A percentile compares a stretch with the other conserved stretches of the same genome.
These are phyloP conservation scores for Limanda limanda DNA, from an alignment of 2,113 vertebrate genomes.

Conservation along the genomic window DNA sequence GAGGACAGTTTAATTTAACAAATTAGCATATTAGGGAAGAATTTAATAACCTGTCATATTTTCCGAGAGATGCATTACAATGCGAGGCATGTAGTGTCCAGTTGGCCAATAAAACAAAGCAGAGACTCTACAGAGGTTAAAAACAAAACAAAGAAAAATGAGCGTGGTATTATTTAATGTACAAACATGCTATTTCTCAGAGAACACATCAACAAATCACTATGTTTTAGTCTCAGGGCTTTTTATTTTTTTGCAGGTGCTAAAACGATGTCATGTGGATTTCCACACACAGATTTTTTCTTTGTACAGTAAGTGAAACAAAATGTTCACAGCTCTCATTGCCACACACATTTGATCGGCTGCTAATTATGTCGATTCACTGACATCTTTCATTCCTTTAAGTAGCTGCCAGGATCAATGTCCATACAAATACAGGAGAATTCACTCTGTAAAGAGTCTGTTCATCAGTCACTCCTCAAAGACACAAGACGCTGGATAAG, in stretches of 20 bases:
- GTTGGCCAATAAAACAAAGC: slow-evolving; percentile 73
- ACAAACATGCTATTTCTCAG: slow-evolving; percentile 8
- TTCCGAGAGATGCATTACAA: slow-evolving; percentile 67
- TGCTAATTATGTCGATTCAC: slow-evolving; percentile 14
- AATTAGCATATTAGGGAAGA: slow-evolving; percentile 75
- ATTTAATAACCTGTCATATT: slow-evolving; percentile 75
- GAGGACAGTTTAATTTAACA: slow-evolving; percentile 72
- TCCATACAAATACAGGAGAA: slow-evolving; percentile 3
- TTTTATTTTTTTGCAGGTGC: not conserved
- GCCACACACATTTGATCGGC: slow-evolving; percentile 7
- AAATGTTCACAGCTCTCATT: slow-evolving; percentile 1
- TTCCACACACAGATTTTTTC: not conserved
- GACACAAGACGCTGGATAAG: slow-evolving; percentile 16
- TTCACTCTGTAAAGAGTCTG: not conserved
- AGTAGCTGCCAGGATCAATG: slow-evolving; percentile 38
- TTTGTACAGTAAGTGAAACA: not conserved
- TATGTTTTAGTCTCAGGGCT: not conserved
- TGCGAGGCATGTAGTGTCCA: slow-evolving; percentile 57
- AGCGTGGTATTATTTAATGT: not conserved
- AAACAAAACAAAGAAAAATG: slow-evolving; percentile 48
- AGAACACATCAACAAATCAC: slow-evolving; percentile 14
- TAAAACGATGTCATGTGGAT: slow-evolving; percentile 2
- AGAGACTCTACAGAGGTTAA: slow-evolving; percentile 58
- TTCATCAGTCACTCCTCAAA: slow-evolving; percentile 6
- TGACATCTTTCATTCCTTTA: slow-evolving; percentile 42